Percentiles rank a stretch among this genome's conserved stretches.
phyloP scores from a whole-genome alignment of 2,888 invertebrate genomes.

The Xiphydria camelus region DNA sequence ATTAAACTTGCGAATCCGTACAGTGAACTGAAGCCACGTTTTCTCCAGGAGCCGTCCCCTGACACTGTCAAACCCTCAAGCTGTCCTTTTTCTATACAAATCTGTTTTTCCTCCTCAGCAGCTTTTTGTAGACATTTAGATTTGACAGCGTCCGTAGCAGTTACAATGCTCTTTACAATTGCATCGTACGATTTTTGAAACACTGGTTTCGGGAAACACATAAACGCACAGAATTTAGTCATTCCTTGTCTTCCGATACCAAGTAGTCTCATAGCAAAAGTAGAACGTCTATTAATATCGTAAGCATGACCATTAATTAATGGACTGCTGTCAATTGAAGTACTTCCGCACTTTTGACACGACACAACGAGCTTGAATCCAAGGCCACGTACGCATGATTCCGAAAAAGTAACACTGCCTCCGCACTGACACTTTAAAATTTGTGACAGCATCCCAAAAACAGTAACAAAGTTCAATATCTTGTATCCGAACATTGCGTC shows the following conservation, averaged over 20 bases:
- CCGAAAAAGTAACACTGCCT: constrained; percentile 11
- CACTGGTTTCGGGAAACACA: constrained; percentile 6
- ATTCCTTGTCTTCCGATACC: constrained; percentile 7
- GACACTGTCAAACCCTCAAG: constrained; percentile 17
- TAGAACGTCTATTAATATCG: constrained; percentile 9
- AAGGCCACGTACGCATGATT: constrained; percentile 14
- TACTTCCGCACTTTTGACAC: constrained; percentile 10
- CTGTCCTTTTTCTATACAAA: too few species aligned
- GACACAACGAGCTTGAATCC: constrained; percentile 15
- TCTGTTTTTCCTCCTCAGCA: too few species aligned
- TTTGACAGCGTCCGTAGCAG: too few species aligned
- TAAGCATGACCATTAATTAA: constrained; percentile 10
- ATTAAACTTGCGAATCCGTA: constrained; percentile 19
- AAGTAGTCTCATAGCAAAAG: constrained; percentile 9
- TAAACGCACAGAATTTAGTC: constrained; percentile 6
- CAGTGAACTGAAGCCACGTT: constrained; percentile 13
- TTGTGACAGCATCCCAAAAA: constrained; percentile 7
- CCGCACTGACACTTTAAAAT: constrained; percentile 8
- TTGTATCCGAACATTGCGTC: too few species aligned
- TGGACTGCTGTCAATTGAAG: constrained; percentile 5
- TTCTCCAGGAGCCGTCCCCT: constrained; percentile 15
- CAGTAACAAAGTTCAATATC: constrained; percentile 6
- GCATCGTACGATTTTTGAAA: neutral
- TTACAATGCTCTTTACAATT: neutral
- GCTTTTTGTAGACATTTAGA: too few species aligned